These are phyloP conservation scores for Sisor rabdophorus DNA, from an alignment of 2,113 vertebrate genomes.

Conservation along the genomic window DNA sequence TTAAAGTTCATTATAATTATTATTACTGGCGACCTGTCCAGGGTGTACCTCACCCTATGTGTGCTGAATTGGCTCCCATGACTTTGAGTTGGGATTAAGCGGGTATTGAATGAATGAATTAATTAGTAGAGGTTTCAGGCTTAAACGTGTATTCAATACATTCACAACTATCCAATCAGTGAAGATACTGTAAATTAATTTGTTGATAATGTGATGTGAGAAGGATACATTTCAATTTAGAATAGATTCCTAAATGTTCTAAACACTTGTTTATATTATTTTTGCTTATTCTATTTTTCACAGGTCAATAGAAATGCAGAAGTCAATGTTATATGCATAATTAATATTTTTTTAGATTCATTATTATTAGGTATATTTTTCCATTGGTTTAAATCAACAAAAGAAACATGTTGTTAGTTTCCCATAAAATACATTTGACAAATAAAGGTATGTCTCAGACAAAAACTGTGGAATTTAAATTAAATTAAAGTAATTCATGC, in stretches of 20 bases:
- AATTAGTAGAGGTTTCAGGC: too few relatives aligned
- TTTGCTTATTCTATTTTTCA: not conserved
- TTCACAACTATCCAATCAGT: conserved; percentile 5
- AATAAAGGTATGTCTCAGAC: not conserved
- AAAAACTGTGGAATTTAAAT: conserved; percentile 13
- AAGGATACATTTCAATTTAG: conserved; percentile 39
- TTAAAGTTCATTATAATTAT: too few relatives aligned
- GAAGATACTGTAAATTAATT: conserved; percentile 23
- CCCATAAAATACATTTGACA: conserved; percentile 4
- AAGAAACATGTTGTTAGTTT: conserved; percentile 1
- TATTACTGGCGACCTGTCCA: too few relatives aligned
- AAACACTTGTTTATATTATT: conserved; percentile 9
- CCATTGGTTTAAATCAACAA: not conserved
- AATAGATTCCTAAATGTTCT: conserved; percentile 33
- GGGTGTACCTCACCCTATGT: too few relatives aligned
- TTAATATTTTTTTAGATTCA: not conserved
- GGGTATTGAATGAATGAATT: too few relatives aligned
- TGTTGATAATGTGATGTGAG: conserved; percentile 37
- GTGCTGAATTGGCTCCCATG: too few relatives aligned
- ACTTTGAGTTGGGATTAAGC: too few relatives aligned
- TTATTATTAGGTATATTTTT: not conserved
- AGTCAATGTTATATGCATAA: conserved; percentile 53
- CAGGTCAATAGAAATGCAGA: conserved; percentile 50
- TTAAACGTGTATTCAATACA: not conserved
- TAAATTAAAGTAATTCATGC: not conserved